These are phyloP conservation scores for Coluber constrictor DNA, from an alignment of 2,797 vertebrate genomes.

Conservation along the genomic window DNA sequence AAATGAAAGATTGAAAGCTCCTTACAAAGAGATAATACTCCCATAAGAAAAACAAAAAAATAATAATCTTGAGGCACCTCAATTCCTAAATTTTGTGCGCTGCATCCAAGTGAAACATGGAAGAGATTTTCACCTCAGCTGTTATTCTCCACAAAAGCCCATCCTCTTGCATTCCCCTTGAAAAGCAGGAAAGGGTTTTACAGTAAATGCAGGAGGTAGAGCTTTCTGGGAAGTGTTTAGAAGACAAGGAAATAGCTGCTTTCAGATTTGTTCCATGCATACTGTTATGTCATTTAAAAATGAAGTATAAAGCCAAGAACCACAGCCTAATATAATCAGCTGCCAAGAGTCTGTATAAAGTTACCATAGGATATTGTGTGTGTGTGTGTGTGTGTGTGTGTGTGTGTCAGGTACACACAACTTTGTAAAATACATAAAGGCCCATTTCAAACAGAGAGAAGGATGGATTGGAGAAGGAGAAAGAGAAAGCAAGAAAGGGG, in stretches of 20 bases:
- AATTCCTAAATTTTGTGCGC: not conserved
- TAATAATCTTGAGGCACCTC: not conserved
- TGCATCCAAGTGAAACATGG: not conserved
- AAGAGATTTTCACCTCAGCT: not conserved
- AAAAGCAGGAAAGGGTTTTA: constrained; percentile 34
- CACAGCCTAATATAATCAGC: not conserved
- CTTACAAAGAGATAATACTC: not conserved
- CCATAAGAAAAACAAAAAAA: not conserved
- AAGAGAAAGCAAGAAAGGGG: not conserved
- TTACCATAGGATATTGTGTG: not conserved
- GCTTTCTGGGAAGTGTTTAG: constrained; percentile 51
- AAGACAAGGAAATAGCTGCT: constrained; percentile 52
- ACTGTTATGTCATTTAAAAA: constrained; percentile 17
- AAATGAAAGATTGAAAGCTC: not conserved
- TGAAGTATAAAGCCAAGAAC: not conserved
- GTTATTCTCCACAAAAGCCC: not conserved
- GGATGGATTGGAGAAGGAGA: not conserved
- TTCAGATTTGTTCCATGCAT: not conserved
- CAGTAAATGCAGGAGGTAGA: constrained; percentile 50
- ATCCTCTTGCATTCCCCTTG: not conserved
- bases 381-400: too few species aligned
- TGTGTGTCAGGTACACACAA: not conserved
- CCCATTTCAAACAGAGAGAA: not conserved
- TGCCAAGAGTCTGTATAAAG: not conserved
- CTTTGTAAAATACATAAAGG: not conserved